Base-by-base conservation (phyloP, 2,797 vertebrate species). In the Capromys pilorides region DNA sequence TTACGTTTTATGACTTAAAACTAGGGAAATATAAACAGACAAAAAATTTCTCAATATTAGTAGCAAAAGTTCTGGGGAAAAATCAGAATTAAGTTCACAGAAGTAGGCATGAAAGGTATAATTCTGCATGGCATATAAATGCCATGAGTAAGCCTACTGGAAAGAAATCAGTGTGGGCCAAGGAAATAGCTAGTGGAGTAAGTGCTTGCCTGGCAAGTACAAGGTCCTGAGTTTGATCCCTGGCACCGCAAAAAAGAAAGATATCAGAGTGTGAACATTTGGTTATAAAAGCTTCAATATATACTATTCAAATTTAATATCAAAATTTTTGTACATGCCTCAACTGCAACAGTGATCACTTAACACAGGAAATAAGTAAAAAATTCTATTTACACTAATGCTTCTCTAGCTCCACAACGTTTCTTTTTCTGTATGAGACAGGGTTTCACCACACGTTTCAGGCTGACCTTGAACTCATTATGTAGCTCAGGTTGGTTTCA, bases 1-100 rank as follows among this genome's bases (percentile, higher is more conserved):
- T 98, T 77, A 89, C 5, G 73, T 39, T 90, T 94, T 85, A 86
- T 64, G 91, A 91, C 61, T 90, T 93, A 41, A 89, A 93, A 82
- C 96, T 96, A 88, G 49, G 95, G 10, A 81, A 81, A 33, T 36
- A 91, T 88, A 96, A 92, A 77, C 33, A 90, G 31, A 90, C n/a
- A 18, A 24, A 24, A 75, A 86, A 79, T 4, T 75, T 21, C 39
- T 97, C 39, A 96, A 61, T 86, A 66, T 61, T 93, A 64, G 11
- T 41, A 94, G 93, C 51, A 82, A 78, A 93, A 57, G 8, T 88
- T 73, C 51, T 18, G 36, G 16, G 18, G 28, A n/a, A 84, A 89
- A 82, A 67, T 92, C 54, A 96, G 39, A 81, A 96, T 87, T 93
- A 96, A 92, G 41, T 82, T 92, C 26, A 92, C 33, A 19, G 51